Evolutionary conservation across 2,113 vertebrate species (phyloP), one percentile per base, ranked within the genome.

Genomic region (Rynchops niger): DNA sequence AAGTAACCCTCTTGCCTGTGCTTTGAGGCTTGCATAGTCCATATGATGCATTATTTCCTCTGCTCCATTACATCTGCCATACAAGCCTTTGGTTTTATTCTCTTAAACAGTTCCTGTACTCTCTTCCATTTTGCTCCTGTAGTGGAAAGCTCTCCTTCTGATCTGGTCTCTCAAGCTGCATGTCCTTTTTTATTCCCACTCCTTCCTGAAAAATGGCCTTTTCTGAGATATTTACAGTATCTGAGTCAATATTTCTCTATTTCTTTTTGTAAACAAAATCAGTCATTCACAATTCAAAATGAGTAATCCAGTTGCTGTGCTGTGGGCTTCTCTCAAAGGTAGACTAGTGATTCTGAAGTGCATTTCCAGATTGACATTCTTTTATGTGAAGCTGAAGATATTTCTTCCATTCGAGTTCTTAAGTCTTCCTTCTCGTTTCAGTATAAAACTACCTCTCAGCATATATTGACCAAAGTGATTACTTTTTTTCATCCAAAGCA

Each of bases 191-290:
- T 62, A 91, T 11, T 91, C 79, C 63, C 13, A n/a, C 50, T 95
- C 59, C 27, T 82, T 94, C n/a, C 86, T 95, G 86, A 87, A 91
- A 89, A 95, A 42, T 81, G 84, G 70, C 74, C 53, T 91, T 91
- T 94, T 59, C 86, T 80, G 78, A 90, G 84, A 40, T 82, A 67
- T 69, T 89, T 79, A 70, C 73, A 66, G 70, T 55, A 34, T 93
- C 70, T 94, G 95, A 96, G 89, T 93, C 91, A 95, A 59, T 96
- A 93, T 97, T 95, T 93, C n/a, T 82, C 49, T 76, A 1, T 79
- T 86, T 89, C 34, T 87, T 69, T 82, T 62, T 55, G 38, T 91
- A 93, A 95, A 93, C 82, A 85, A 79, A 89, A 45, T 3, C 29
- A 91, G 79, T 91, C 78, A 85, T 82, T 93, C 36, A 34, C 52